Conservation (phyloP, 2,888 invertebrate genomes). For the Xanthorhoe designata region DNA sequence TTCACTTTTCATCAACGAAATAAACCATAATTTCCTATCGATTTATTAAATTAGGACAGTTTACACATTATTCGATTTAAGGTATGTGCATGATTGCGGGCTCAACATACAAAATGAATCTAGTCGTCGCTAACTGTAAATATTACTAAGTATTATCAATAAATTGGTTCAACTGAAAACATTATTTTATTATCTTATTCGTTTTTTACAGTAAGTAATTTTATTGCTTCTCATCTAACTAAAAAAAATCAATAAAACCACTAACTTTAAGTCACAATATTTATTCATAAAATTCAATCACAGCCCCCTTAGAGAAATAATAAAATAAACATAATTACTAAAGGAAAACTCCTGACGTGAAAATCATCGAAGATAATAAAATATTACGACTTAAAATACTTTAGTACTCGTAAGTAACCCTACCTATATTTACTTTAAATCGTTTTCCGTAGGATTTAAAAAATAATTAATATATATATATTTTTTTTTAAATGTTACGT, state of each 20-base stretch:
- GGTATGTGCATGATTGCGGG: constrained; percentile 55
- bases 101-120: constrained; percentile 70
- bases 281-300: constrained; percentile 23
- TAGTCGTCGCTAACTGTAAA: constrained; percentile 65
- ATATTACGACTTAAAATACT: too few relatives aligned
- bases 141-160: constrained; percentile 52
- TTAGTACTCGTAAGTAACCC: too few relatives aligned
- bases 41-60: constrained; percentile 26
- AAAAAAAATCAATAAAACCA: background rate
- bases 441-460: too few relatives aligned
- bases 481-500: too few relatives aligned
- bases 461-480: too few relatives aligned
- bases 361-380: too few relatives aligned
- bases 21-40: constrained; percentile 7
- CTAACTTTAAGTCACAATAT: background rate
- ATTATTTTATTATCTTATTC: constrained; percentile 8
- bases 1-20: background rate
- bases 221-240: too few relatives aligned
- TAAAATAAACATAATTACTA: background rate
- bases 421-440: too few relatives aligned
- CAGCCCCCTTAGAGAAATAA: constrained; percentile 12
- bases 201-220: background rate
- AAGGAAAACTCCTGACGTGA: too few relatives aligned
- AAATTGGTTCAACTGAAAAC: constrained; percentile 39
- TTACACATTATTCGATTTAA: constrained; percentile 42